Evolutionary conservation across 2,888 invertebrate genomes (phyloP).

Genomic region (Cosmopolites sordidus): DNA sequence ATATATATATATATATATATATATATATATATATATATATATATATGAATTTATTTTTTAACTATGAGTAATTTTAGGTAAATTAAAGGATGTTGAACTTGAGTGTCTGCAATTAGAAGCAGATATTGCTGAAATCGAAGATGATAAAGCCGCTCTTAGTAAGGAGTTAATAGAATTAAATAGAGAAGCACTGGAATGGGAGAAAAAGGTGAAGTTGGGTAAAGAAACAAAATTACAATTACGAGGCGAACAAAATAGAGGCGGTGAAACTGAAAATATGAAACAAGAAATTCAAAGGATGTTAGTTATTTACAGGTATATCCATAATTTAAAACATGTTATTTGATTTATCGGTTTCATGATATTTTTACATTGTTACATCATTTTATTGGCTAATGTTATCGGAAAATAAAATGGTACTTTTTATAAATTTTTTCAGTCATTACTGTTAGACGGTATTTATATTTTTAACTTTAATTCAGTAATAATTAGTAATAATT

Average conservation of each 20-base stretch:
- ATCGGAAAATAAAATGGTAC: too few species aligned
- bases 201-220: conserved; percentile 70
- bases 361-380: too few species aligned
- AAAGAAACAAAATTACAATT: conserved; percentile 67
- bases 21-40: too few species aligned
- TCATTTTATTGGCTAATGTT: too few species aligned
- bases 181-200: conserved; percentile 73
- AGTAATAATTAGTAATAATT: too few species aligned
- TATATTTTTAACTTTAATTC: too few species aligned
- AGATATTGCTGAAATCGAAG: conserved; percentile 62
- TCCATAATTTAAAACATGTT: too few species aligned
- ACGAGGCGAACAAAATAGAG: conserved; percentile 59
- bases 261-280: conserved; percentile 73
- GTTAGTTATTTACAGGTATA: conserved; percentile 56
- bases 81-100: conserved; percentile 61
- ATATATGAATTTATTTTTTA: too few species aligned
- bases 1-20: too few species aligned
- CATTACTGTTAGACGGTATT: too few species aligned
- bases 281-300: conserved; percentile 78
- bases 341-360: too few species aligned
- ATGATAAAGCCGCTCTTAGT: conserved; percentile 61
- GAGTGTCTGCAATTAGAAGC: conserved; percentile 63
- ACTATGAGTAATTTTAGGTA: conserved; percentile 19
- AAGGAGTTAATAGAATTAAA: conserved; percentile 60
- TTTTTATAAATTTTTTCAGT: too few species aligned